A percentile compares a stretch with the other conserved stretches of the same genome.
phyloP scores from a whole-genome alignment of 2,888 invertebrate species.

The Pristionchus exspectatus region DNA sequence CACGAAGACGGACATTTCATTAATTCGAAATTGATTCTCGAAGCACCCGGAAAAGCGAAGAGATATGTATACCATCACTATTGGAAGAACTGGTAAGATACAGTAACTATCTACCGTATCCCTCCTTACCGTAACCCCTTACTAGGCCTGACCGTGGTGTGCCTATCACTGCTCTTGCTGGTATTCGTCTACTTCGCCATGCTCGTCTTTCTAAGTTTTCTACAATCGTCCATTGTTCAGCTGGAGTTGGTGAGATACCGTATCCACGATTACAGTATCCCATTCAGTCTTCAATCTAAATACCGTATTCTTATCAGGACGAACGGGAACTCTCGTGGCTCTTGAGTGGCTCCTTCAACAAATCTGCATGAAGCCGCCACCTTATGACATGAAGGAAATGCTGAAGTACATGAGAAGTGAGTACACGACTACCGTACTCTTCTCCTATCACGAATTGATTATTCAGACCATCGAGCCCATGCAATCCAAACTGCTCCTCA shows the following conservation, averaged over 20 bases:
- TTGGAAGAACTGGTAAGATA: constrained; percentile 30
- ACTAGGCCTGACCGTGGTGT: constrained; percentile 22
- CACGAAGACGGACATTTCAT: constrained; percentile 11
- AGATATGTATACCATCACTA: constrained; percentile 27
- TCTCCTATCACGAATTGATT: background rate
- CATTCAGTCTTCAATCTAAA: too few species aligned
- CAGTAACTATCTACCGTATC: background rate
- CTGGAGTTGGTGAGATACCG: constrained; percentile 24
- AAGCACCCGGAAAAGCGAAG: background rate
- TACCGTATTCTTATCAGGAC: background rate
- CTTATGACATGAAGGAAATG: constrained; percentile 48
- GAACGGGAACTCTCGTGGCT: constrained; percentile 42
- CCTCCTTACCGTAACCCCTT: background rate
- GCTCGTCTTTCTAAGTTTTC: constrained; percentile 46
- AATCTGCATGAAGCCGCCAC: background rate
- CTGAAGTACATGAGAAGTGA: constrained; percentile 8
- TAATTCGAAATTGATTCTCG: constrained; percentile 22
- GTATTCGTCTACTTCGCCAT: constrained; percentile 58
- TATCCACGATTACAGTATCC: background rate
- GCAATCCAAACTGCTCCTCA: constrained; percentile 40
- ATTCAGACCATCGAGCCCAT: constrained; percentile 20
- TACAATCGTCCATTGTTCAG: constrained; percentile 31
- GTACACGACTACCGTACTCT: constrained; percentile 1
- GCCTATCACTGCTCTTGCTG: constrained; percentile 59
- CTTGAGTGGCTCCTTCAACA: constrained; percentile 20